These are phyloP conservation scores for Ernsta delagoae DNA, from an alignment of 2,888 invertebrate genomes.

Conservation along the genomic window DNA sequence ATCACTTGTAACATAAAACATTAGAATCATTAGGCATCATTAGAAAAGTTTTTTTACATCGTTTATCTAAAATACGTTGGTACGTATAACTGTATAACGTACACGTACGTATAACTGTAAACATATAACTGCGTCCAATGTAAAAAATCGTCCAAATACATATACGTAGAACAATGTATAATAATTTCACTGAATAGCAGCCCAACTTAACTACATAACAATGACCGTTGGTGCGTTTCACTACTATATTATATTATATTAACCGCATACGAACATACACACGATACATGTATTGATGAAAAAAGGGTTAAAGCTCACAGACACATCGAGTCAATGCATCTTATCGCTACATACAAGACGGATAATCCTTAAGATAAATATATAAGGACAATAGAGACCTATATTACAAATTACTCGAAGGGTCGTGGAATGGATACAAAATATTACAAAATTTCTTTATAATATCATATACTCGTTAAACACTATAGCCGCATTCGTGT, in stretches of 20 bases:
- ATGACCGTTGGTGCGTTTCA: slow-evolving; percentile 21
- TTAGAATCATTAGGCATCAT: too few species aligned
- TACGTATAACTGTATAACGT: too few species aligned
- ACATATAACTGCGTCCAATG: too few species aligned
- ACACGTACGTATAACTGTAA: too few species aligned
- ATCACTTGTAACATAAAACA: too few species aligned
- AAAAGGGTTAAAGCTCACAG: slow-evolving; percentile 47
- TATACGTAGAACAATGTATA: too few species aligned
- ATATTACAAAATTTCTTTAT: slow-evolving; percentile 69
- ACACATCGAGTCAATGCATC: slow-evolving; percentile 55
- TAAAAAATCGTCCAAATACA: too few species aligned
- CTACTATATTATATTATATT: slow-evolving; percentile 2
- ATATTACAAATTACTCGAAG: slow-evolving; percentile 71
- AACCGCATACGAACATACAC: slow-evolving; percentile 13
- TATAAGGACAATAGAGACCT: slow-evolving; percentile 76
- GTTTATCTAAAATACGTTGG: too few species aligned
- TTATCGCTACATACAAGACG: slow-evolving; percentile 77
- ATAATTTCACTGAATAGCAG: slow-evolving; percentile 26
- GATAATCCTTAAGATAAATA: slow-evolving; percentile 67
- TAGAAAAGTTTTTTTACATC: too few species aligned
- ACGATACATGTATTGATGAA: slow-evolving; percentile 37
- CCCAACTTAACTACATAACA: slow-evolving; percentile 14
- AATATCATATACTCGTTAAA: slow-evolving; percentile 41
- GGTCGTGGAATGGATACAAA: slow-evolving; percentile 81
- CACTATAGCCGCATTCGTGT: slow-evolving; percentile 40